Evolutionary conservation across 2,888 invertebrate species (phyloP).

Genomic region (Philhelius pedissequus): DNA sequence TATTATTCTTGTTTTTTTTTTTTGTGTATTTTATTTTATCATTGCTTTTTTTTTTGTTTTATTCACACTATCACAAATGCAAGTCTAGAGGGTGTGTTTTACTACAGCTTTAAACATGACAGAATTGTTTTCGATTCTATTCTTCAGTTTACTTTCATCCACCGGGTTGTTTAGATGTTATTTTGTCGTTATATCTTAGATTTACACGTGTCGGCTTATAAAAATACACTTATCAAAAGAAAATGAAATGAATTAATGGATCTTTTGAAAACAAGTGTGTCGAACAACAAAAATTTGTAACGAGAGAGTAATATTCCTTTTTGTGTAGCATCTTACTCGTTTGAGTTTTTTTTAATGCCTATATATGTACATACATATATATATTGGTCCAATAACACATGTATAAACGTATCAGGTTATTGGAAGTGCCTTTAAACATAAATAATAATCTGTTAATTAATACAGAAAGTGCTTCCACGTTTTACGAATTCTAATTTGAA

Average conservation of each 20-base stretch:
- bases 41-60: not conserved
- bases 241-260: not conserved
- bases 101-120: not conserved
- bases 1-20: not conserved
- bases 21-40: not conserved
- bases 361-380: too few species aligned
- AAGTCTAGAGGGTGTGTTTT: not conserved
- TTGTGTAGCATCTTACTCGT: too few species aligned
- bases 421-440: not conserved
- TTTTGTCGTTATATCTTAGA: not conserved
- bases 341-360: not conserved
- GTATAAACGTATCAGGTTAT: not conserved
- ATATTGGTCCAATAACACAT: too few species aligned
- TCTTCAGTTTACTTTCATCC: slow-evolving; percentile 59
- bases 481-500: not conserved
- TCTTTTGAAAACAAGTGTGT: not conserved
- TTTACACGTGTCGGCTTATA: slow-evolving; percentile 30
- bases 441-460: too few species aligned
- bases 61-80: not conserved
- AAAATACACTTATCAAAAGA: not conserved
- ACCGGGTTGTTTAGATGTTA: slow-evolving; percentile 45
- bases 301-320: not conserved
- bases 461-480: not conserved
- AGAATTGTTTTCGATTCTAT: slow-evolving; percentile 20
- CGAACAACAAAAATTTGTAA: not conserved